Base-by-base conservation (phyloP, 2,113 vertebrate genomes). In the Notechis scutatus region DNA sequence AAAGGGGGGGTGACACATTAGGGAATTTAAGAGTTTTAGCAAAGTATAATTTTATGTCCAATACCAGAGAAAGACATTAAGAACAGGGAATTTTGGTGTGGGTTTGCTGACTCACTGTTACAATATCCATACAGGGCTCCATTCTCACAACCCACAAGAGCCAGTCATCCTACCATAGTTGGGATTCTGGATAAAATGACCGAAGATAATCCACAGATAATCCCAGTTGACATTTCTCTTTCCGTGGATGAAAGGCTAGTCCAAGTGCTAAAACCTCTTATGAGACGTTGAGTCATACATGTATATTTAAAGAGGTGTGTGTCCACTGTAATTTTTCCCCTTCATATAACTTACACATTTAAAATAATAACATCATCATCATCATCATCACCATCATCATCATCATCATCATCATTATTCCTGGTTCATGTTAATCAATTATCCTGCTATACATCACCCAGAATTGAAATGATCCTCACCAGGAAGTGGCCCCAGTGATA, bases 361-460 rank as follows among this genome's bases (percentile, higher is more conserved):
- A 29, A 29, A 64, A 64, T 29, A 61, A 64, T 14, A 47, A 0
- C 45, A 45, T 45, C 45, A 45, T 45, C 45, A 45, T 45, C 2
- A 45, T 45, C 0, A 45, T 45, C n/a, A n/a, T 42, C 0, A 42
- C 3, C 3, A 42, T 42, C 0, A 42, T 42, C 3, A 3, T 42
- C 0, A 42, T 42, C 3, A 42, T 42, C 0, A 45, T 45, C 2
- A 45, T 45, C 0, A 45, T 45, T 45, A 47, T 12, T 12, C 61
- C 61, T 64, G 26, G 11, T n/a, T 64, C 24, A 64, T 29, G 9
- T 64, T 12, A 26, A 64, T 64, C 59, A 29, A 3, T 64, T 29
- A 29, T 26, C 26, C 59, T 12, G 21, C 61, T 12, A 64, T n/a
- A 10, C 26, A n/a, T 64, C 61, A 29, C 61, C 61, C 61, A 64